Base-by-base conservation (phyloP, 2,113 vertebrate species). In the Clupea harengus region DNA sequence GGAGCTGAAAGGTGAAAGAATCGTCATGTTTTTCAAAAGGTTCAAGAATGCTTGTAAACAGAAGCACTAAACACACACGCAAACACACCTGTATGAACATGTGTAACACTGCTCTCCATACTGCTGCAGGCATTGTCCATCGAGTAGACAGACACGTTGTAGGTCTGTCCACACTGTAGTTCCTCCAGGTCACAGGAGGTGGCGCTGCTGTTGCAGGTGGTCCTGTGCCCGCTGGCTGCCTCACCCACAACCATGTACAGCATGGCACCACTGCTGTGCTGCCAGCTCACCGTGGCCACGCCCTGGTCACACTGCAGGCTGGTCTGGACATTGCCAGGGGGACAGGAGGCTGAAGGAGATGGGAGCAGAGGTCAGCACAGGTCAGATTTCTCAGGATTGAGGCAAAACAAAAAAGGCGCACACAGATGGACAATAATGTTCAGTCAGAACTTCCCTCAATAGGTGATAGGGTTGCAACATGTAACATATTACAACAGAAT, bases 1-100 rank as follows among this genome's bases (percentile, higher is more conserved):
- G 93, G 92, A 2, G 90, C 94, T 95, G 88, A 18, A 57, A 64
- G 1, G 54, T 83, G 2, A 83, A 4, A 25, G 3, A 32, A 54
- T 54, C 52, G 13, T 54, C 3, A 54, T 54, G 52, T 17, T 54
- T 54, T 54, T 18, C 2, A 3, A 54, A 54, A 15, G 50, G 52
- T 18, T 54, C 17, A 15, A 2, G 4, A 17, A 13, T 54, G 52
- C 15, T 54, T 54, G 15, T 18, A 13, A 49, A 49, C 47, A 54
- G 52, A 15, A 52, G 50, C 50, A 1, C 50, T 17, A 54, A 3
- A 54, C 17, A 18, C 52, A 54, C 52, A 54, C 52, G 17, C 52
- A 18, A 13, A 54, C 52, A 52, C 86, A 91, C 90, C 89, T 81
- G 90, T 90, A 44, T 81, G 82, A 46, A 90, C 50, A 15, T 86